Conservation (phyloP, 2,888 invertebrate species). For the Sminthurinus aureus region DNA sequence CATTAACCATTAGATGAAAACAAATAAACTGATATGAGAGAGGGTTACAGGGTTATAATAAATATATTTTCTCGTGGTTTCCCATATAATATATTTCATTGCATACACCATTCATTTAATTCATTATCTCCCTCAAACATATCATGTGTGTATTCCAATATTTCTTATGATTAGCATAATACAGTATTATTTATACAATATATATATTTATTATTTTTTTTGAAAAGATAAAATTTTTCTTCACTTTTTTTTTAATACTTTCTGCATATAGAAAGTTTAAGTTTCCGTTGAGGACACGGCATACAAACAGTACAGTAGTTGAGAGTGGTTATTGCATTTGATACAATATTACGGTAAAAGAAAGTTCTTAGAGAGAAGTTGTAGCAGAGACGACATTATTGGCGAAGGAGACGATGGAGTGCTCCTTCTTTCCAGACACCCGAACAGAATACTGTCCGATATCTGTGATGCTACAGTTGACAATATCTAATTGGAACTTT, state of each 20-base stretch:
- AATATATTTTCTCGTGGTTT: background rate
- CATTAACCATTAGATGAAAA: too few relatives aligned
- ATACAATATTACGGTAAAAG: background rate
- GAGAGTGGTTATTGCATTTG: background rate
- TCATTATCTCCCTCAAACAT: background rate
- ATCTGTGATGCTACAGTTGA: conserved; percentile 77
- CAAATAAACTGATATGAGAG: too few relatives aligned
- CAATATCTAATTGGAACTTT: conserved; percentile 80
- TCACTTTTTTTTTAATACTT: conserved; percentile 3
- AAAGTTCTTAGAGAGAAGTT: conserved; percentile 16
- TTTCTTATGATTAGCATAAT: background rate
- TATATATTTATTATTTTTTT: background rate
- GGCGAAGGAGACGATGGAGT: conserved; percentile 84
- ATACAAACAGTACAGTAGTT: background rate
- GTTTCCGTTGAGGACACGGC: background rate
- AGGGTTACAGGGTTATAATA: too few relatives aligned
- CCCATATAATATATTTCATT: background rate
- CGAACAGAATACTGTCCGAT: conserved; percentile 88
- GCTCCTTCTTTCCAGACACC: conserved; percentile 85
- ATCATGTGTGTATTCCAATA: background rate
- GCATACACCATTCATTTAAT: background rate
- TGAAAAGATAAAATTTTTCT: conserved; percentile 13
- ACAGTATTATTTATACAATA: background rate
- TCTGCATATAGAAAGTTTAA: conserved; percentile 12
- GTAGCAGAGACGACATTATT: conserved; percentile 74